Evolutionary conservation across 2,797 vertebrate genomes (phyloP), one percentile per base, ranked within the genome.

Genomic region (Sebastes reedi): DNA sequence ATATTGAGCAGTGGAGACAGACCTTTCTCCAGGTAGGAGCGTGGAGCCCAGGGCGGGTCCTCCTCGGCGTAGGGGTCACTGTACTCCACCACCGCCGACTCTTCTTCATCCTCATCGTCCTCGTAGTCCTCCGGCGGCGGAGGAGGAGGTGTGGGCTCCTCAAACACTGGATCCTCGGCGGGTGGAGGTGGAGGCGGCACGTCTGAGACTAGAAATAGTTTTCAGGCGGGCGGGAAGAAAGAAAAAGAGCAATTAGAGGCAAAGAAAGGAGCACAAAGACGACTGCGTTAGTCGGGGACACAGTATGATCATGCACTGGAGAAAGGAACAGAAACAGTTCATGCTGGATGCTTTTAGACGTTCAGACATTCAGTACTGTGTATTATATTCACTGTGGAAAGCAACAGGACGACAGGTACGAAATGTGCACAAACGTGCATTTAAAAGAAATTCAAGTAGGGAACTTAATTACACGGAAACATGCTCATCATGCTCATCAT

Each of bases 61-160:
- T 99, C 98, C 90, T 99, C 98, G 0, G 99, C 99, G 4, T 99
- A 99, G 0, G 99, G 99, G 89, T 99, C 99, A 0, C 97, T 99
- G 93, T 99, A 99, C 91, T 99, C 98, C 85, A 99, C 98, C 92
- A 99, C 98, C 0, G 99, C 97, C 4, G 98, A 98, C 90, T 99
- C 99, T 54, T 99, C 98, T n/a, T 99, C 98, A 0, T 94, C 98
- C 50, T 99, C 98, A 1, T 99, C 98, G 24, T 99, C 97, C 72
- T 99, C 98, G 11, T 98, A 98, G 86, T 98, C 97, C 87, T 99
- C 97, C 1, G 97, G 97, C 8, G 97, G 97, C 0, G 98, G 98
- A 0, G 98, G 98, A 0, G 97, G 98, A 0, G 98, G 97, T 0
- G 97, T 96, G 0, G 97, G 96, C 61, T 99, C 98, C 78, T 98